Evolutionary conservation across 1,140 invertebrate species (phyloP).

Genomic region (Sinonovacula constricta): DNA sequence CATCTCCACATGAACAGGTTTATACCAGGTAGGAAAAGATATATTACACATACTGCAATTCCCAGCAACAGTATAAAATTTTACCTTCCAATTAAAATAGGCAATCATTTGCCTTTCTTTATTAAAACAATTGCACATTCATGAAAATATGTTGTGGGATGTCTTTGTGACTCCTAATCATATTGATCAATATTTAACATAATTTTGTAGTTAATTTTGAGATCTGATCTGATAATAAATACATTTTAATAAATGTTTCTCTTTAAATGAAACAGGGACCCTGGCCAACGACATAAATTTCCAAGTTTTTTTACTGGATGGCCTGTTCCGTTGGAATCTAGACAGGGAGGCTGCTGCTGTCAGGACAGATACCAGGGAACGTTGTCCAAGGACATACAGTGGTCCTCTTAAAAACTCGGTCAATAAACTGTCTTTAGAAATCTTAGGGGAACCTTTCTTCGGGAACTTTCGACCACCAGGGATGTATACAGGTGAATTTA

Average conservation of each 20-base stretch:
- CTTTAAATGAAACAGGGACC: conserved; percentile 31
- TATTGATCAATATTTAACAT: no score
- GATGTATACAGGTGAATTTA: conserved; percentile 27
- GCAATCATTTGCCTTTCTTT: not conserved
- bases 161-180: no score
- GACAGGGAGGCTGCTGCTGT: conserved; percentile 41
- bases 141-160: not conserved
- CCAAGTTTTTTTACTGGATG: conserved; percentile 59
- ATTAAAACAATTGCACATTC: not conserved
- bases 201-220: no score
- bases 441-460: not conserved
- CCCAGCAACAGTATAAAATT: not conserved
- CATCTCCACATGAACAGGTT: conserved; percentile 45
- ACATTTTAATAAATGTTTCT: no score
- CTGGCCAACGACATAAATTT: conserved; percentile 55
- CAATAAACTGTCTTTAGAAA: not conserved
- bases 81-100: not conserved
- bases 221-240: no score
- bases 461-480: conserved; percentile 2
- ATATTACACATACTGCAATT: not conserved
- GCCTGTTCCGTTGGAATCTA: conserved; percentile 56
- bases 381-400: conserved; percentile 9
- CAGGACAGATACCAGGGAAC: not conserved
- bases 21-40: conserved; percentile 34
- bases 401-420: not conserved